Percentiles rank a stretch among this genome's conserved stretches.
These are phyloP conservation scores for Micrasema minimum DNA, from an alignment of 1,140 invertebrate species.

Conservation along the genomic window DNA sequence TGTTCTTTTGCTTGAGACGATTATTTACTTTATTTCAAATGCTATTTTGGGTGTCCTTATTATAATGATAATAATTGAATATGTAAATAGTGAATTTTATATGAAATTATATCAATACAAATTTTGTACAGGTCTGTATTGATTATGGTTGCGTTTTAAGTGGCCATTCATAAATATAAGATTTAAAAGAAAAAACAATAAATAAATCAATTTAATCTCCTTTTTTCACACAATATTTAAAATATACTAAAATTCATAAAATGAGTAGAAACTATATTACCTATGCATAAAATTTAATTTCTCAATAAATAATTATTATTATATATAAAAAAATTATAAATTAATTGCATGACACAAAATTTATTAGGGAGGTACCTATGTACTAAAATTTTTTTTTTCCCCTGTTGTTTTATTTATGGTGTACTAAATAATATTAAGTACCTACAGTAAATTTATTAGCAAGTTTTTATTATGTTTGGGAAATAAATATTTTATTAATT, in stretches of 20 bases:
- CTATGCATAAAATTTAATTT: too few species aligned
- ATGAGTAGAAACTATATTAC: too few species aligned
- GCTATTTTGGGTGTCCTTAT: slow-evolving; percentile 29
- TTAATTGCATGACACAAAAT: too few species aligned
- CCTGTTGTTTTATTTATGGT: too few species aligned
- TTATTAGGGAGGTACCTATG: too few species aligned
- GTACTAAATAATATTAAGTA: too few species aligned
- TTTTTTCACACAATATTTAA: slow-evolving; percentile 1
- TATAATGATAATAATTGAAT: slow-evolving; percentile 2
- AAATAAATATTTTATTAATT: too few species aligned
- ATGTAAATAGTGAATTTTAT: slow-evolving; percentile 11
- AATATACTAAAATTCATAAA: not conserved
- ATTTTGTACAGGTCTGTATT: slow-evolving; percentile 20
- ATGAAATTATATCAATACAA: not conserved
- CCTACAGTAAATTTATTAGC: too few species aligned
- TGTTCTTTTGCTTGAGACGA: not conserved
- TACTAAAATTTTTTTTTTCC: too few species aligned
- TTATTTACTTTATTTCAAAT: slow-evolving; percentile 11
- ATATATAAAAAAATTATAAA: too few species aligned
- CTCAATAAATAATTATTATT: too few species aligned
- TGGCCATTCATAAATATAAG: slow-evolving; percentile 14
- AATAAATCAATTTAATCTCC: not conserved
- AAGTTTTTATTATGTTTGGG: too few species aligned
- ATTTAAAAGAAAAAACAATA: not conserved
- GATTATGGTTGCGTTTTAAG: slow-evolving; percentile 26